A percentile compares a stretch with the other conserved stretches of the same genome.
These are phyloP conservation scores for Hirudo medicinalis DNA, from an alignment of 1,140 invertebrate genomes.

Conservation along the genomic window DNA sequence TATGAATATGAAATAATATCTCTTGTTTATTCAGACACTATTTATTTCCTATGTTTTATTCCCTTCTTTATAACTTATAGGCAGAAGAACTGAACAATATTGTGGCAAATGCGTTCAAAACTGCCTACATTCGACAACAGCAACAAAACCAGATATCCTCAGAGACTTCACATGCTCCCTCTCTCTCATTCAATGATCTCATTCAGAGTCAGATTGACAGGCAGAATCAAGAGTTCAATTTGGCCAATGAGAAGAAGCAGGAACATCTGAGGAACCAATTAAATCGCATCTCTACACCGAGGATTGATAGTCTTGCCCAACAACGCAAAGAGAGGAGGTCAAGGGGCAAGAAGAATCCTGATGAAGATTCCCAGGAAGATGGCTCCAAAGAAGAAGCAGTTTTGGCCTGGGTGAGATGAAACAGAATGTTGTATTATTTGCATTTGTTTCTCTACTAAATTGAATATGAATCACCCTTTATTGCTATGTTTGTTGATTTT, in stretches of 20 bases:
- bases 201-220: slow-evolving; percentile 36
- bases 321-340: slow-evolving; percentile 18
- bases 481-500: background rate
- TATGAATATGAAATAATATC: too few species aligned
- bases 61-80: slow-evolving; percentile 42
- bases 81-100: slow-evolving; percentile 73
- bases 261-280: slow-evolving; percentile 17
- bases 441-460: slow-evolving; percentile 10
- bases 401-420: background rate
- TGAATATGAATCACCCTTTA: background rate
- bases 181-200: slow-evolving; percentile 38
- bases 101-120: slow-evolving; percentile 77
- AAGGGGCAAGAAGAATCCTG: slow-evolving; percentile 24
- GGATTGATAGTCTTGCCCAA: slow-evolving; percentile 6
- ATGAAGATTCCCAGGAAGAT: slow-evolving; percentile 27
- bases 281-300: slow-evolving; percentile 21
- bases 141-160: slow-evolving; percentile 33
- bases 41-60: too few species aligned
- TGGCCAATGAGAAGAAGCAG: slow-evolving; percentile 25
- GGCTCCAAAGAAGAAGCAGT: slow-evolving; percentile 26
- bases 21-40: too few species aligned
- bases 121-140: slow-evolving; percentile 72
- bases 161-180: slow-evolving; percentile 23
- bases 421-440: background rate
- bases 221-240: slow-evolving; percentile 33